Percentiles rank a stretch among this genome's conserved stretches.
Evolutionary conservation across 2,797 vertebrate genomes (phyloP).

Genomic region (Anguilla anguilla): DNA sequence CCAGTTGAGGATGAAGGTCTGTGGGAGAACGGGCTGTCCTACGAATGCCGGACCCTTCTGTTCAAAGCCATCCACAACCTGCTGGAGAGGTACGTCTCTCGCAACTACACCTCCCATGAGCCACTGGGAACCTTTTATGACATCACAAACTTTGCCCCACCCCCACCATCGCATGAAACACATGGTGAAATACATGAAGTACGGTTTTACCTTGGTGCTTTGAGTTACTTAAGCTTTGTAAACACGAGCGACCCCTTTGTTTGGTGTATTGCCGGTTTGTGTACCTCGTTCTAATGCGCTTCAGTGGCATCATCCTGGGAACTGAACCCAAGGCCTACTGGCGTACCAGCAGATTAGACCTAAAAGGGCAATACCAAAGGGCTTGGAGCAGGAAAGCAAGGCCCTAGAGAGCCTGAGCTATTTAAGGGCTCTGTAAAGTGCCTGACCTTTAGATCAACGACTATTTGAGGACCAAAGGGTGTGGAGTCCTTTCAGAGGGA

Average conservation of each 20-base stretch:
- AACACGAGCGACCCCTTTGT: neutral
- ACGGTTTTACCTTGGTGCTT: neutral
- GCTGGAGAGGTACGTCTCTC: slow-evolving; percentile 85
- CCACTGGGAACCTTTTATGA: slow-evolving; percentile 1
- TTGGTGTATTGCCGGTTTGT: neutral
- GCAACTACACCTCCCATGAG: slow-evolving; percentile 29
- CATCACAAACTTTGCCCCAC: neutral
- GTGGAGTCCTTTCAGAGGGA: neutral
- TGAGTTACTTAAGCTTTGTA: neutral
- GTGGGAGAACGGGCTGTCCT: slow-evolving; percentile 96
- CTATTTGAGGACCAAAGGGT: neutral
- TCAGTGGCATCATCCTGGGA: neutral
- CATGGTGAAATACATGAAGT: neutral
- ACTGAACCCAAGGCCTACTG: neutral
- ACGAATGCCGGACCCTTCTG: slow-evolving; percentile 94
- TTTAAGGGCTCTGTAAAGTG: neutral
- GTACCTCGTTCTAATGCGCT: neutral
- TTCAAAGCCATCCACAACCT: slow-evolving; percentile 99
- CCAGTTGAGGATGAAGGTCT: slow-evolving; percentile 93
- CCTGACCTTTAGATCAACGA: slow-evolving; percentile 9
- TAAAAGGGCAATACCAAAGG: neutral
- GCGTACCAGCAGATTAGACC: neutral
- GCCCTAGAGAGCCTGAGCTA: neutral
- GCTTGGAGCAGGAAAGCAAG: neutral
- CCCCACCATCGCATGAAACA: neutral